phyloP scores from a whole-genome alignment of 2,113 vertebrate genomes.

The Megaptera novaeangliae region DNA sequence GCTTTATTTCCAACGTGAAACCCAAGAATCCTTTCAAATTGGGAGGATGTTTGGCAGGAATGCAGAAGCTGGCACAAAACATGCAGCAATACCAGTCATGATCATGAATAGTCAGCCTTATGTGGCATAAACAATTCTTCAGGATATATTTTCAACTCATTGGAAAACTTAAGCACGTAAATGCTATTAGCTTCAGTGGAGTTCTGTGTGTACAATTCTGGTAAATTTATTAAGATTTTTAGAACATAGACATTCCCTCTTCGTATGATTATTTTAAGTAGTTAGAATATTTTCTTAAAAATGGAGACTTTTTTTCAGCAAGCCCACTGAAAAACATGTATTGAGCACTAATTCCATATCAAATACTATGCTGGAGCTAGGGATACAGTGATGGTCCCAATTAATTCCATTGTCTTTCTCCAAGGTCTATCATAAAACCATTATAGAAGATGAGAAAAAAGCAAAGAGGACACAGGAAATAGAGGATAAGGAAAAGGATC shows the following conservation, averaged over 20 bases:
- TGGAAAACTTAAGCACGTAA: constrained; percentile 65
- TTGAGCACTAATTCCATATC: neutral
- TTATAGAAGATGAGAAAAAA: neutral
- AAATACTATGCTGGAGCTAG: neutral
- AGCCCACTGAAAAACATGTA: neutral
- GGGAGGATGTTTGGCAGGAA: constrained; percentile 52
- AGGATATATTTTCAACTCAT: constrained; percentile 59
- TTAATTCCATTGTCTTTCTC: neutral
- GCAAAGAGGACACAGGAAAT: neutral
- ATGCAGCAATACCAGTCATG: neutral
- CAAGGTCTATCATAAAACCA: neutral
- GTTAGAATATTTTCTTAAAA: constrained; percentile 14
- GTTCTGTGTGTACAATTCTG: constrained; percentile 3
- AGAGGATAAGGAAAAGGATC: neutral
- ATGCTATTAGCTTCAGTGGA: constrained; percentile 28
- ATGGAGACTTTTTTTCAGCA: neutral
- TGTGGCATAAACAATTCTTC: constrained; percentile 56
- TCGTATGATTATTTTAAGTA: neutral
- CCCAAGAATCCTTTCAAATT: constrained; percentile 13
- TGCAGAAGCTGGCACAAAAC: constrained; percentile 16
- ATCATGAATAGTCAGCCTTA: constrained; percentile 48
- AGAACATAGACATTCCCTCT: neutral
- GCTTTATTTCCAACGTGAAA: constrained; percentile 32
- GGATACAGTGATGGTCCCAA: neutral
- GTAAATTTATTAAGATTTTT: constrained; percentile 29